phyloP scores from a whole-genome alignment of 2,888 invertebrate species.

The Caenorhabditis sp. region DNA sequence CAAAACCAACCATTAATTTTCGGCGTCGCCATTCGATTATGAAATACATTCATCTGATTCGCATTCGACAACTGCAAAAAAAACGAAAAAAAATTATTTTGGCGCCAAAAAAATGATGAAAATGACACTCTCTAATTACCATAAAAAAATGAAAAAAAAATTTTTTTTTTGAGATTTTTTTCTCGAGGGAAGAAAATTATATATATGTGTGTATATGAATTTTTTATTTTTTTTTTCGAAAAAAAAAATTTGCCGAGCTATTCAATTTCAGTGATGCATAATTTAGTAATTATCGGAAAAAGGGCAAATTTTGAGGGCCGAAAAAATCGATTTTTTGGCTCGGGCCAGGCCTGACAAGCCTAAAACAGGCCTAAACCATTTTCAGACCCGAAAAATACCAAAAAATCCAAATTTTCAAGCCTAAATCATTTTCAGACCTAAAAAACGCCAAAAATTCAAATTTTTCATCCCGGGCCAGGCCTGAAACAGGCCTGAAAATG shows the following conservation, averaged over 20 bases:
- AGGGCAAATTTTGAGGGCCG: too few species aligned
- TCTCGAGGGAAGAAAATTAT: too few species aligned
- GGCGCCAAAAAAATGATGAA: neutral
- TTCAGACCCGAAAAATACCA: too few species aligned
- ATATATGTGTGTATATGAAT: neutral
- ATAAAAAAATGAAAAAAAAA: neutral
- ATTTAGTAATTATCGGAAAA: neutral
- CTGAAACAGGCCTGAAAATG: too few species aligned
- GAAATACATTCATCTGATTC: conserved; percentile 28
- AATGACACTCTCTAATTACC: neutral
- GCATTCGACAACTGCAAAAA: conserved; percentile 44
- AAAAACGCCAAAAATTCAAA: too few species aligned
- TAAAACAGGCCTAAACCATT: too few species aligned
- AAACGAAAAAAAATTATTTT: neutral
- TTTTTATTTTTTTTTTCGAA: neutral
- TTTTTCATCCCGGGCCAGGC: too few species aligned
- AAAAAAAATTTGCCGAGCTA: too few species aligned
- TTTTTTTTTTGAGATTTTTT: conserved; percentile 1
- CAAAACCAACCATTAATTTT: conserved; percentile 15
- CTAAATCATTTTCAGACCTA: too few species aligned
- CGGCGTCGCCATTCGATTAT: conserved; percentile 25
- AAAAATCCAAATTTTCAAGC: too few species aligned
- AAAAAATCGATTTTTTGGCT: too few species aligned
- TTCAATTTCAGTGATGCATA: neutral
- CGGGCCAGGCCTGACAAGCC: too few species aligned